A percentile compares a stretch with the other conserved stretches of the same genome.
phyloP scores from a whole-genome alignment of 1,140 invertebrate species.

The Penaeus chinensis region DNA sequence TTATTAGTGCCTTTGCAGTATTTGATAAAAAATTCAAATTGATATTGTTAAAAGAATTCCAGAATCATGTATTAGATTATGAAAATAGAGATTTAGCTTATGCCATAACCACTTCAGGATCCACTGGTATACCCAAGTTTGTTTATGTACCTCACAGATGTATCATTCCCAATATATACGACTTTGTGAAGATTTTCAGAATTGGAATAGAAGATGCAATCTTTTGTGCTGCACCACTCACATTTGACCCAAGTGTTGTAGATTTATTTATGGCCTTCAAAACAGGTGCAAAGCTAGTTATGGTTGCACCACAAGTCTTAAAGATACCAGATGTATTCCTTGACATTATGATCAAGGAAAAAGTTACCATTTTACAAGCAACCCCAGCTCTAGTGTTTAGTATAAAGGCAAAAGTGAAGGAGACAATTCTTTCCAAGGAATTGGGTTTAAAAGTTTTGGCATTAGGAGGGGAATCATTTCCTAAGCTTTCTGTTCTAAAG shows the following conservation, averaged over 20 bases:
- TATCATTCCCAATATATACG: constrained; percentile 41
- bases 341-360: constrained; percentile 8
- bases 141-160: constrained; percentile 49
- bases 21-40: neutral
- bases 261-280: constrained; percentile 50
- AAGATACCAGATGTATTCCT: constrained; percentile 28
- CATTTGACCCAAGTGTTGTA: constrained; percentile 51
- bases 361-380: constrained; percentile 46
- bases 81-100: constrained; percentile 23
- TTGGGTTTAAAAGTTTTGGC: constrained; percentile 35
- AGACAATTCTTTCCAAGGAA: neutral
- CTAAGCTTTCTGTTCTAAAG: constrained; percentile 22
- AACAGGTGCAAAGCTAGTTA: constrained; percentile 37
- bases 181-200: constrained; percentile 23
- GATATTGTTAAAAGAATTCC: neutral
- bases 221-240: constrained; percentile 48
- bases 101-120: constrained; percentile 45
- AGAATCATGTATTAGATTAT: neutral
- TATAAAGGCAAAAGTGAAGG: constrained; percentile 17
- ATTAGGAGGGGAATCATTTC: constrained; percentile 47
- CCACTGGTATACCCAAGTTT: constrained; percentile 44
- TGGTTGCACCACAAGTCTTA: constrained; percentile 14
- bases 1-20: neutral
- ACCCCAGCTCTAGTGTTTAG: constrained; percentile 43
- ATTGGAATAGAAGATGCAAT: constrained; percentile 10